phyloP scores from a whole-genome alignment of 2,113 vertebrate species.

The Uria aalge region DNA sequence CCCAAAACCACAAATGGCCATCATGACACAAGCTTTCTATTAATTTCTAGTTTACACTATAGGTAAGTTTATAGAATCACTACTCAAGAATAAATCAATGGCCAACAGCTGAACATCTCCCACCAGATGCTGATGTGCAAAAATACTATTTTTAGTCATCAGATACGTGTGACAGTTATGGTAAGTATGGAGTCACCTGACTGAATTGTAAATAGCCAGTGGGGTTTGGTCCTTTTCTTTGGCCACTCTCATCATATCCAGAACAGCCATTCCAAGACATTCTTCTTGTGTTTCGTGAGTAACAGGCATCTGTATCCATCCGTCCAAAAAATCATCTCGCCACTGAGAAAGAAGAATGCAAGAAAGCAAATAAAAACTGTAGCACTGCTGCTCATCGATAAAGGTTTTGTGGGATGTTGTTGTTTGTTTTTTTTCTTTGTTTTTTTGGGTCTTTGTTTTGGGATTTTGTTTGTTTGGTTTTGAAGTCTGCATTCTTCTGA shows the following conservation, averaged over 20 bases:
- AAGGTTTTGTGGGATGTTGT: not conserved
- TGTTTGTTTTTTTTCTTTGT: not conserved
- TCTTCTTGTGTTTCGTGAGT: constrained; percentile 94
- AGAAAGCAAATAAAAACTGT: not conserved
- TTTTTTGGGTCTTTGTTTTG: not conserved
- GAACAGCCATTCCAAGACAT: constrained; percentile 94
- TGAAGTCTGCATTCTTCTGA: not conserved
- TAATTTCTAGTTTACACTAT: not conserved
- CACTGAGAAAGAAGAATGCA: constrained; percentile 75
- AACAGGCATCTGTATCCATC: constrained; percentile 82
- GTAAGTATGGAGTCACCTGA: constrained; percentile 77
- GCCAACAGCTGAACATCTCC: not conserved
- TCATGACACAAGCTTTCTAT: not conserved
- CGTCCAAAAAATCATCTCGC: constrained; percentile 90
- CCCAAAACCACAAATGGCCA: not conserved
- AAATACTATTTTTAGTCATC: not conserved
- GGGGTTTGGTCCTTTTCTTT: constrained; percentile 88
- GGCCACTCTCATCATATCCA: constrained; percentile 97
- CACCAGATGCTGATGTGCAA: not conserved
- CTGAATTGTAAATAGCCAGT: constrained; percentile 85
- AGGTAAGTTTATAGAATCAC: not conserved
- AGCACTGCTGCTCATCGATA: not conserved
- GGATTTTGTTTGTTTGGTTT: not conserved
- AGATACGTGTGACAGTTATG: not conserved
- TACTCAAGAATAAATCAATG: not conserved